A percentile compares a stretch with the other conserved stretches of the same genome.
phyloP scores from a whole-genome alignment of 64 coral and sea anemone genomes.

The Dendronephthya gigantea region DNA sequence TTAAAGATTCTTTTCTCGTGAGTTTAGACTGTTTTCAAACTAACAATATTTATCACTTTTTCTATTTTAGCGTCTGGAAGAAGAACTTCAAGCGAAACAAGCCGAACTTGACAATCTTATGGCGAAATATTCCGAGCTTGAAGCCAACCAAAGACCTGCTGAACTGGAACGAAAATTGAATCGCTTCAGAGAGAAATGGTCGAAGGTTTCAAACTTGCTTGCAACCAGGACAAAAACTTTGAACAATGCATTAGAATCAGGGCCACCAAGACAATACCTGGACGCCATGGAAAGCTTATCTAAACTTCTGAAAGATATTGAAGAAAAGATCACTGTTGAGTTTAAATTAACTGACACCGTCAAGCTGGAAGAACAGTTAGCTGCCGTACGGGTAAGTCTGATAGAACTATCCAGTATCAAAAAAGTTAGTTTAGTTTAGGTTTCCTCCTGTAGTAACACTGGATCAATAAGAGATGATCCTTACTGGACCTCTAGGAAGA shows the following conservation, averaged over 20 bases:
- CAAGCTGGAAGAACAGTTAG: constrained; percentile 63
- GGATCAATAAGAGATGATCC: too few species aligned
- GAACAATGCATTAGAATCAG: constrained; percentile 41
- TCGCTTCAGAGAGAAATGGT: constrained; percentile 29
- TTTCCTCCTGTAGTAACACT: too few species aligned
- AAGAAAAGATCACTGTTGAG: constrained; percentile 48
- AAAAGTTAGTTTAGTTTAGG: too few species aligned
- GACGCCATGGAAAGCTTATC: constrained; percentile 87
- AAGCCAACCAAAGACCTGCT: constrained; percentile 43
- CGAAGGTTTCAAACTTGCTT: not conserved
- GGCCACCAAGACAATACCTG: constrained; percentile 75
- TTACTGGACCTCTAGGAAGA: too few species aligned
- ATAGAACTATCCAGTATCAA: too few species aligned
- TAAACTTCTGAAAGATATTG: constrained; percentile 66
- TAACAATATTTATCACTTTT: not conserved
- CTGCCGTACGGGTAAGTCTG: not conserved
- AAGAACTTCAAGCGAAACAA: constrained; percentile 25
- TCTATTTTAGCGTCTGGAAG: constrained; percentile 2
- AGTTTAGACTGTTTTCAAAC: too few species aligned
- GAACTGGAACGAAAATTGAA: not conserved
- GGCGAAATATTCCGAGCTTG: constrained; percentile 27
- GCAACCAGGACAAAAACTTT: not conserved
- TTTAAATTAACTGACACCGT: constrained; percentile 65
- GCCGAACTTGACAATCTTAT: not conserved
- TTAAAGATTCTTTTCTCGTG: not conserved